A percentile compares a stretch with the other conserved stretches of the same genome.
Evolutionary conservation across 2,797 vertebrate genomes (phyloP).

Genomic region (Ambastaia sidthimunki): DNA sequence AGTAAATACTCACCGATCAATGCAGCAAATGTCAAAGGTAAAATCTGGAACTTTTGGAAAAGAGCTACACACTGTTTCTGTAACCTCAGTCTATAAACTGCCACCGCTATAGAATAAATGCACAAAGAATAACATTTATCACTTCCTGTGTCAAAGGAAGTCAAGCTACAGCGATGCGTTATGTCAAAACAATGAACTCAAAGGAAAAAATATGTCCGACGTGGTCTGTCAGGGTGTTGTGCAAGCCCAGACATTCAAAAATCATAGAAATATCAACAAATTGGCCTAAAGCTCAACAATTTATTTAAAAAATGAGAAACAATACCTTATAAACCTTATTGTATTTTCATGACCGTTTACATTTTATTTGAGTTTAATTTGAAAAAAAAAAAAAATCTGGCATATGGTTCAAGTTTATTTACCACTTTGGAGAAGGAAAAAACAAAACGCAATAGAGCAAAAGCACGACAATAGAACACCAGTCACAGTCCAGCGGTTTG

Average conservation of each 20-base stretch:
- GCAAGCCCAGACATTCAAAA: not conserved
- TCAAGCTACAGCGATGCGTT: not conserved
- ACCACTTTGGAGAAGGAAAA: not conserved
- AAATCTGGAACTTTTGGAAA: conserved; percentile 53
- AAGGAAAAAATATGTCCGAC: not conserved
- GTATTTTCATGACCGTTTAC: too few species aligned
- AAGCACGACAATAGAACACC: conserved; percentile 28
- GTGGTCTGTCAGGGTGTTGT: not conserved
- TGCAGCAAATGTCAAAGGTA: conserved; percentile 59
- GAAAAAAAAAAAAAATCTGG: not conserved
- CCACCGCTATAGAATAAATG: conserved; percentile 42
- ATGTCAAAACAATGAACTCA: not conserved
- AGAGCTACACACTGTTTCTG: conserved; percentile 38
- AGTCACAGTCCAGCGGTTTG: conserved; percentile 64
- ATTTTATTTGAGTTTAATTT: not conserved
- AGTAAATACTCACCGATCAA: conserved; percentile 53
- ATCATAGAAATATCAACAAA: too few species aligned
- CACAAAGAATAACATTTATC: conserved; percentile 56
- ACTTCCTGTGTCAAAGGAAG: conserved; percentile 32
- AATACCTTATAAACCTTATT: too few species aligned
- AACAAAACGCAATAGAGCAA: not conserved
- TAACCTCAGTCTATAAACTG: conserved; percentile 41
- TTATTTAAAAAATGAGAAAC: too few species aligned
- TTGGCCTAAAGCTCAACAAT: too few species aligned
- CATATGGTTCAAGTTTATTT: not conserved